Evolutionary conservation across 2,797 vertebrate genomes (phyloP), one percentile per base, ranked within the genome.

Genomic region (Fringilla coelebs): DNA sequence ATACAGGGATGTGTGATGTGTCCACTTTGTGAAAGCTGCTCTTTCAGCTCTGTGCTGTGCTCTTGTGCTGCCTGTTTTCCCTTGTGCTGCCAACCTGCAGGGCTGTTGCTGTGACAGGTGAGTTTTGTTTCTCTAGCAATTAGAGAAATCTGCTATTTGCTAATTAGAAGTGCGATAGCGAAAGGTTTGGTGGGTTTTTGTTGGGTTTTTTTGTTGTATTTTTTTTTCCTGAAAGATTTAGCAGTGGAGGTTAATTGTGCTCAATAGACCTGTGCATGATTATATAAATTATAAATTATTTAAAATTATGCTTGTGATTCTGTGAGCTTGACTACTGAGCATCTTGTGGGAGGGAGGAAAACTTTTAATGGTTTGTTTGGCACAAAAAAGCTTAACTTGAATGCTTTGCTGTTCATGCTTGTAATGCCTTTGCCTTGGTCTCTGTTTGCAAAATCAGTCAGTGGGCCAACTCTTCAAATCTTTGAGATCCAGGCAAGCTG

Each of bases 41-140:
- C 13, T 34, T 49, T 16, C 1, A 11, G 36, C 24, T 22, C 31
- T 16, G 22, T 63, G 66, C 62, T 63, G 66, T 2, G 58, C 60
- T 63, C 20, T 13, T 74, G 61, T 84, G 85, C 66, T 77, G 62
- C 80, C 31, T 76, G 20, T 36, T 63, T 70, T 65, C 62, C 48
- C 62, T 17, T 15, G 41, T 54, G 45, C 55, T n/a, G 21, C 25
- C 0, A 1, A 89, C 79, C 85, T 49, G 28, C 41, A 57, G 84
- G 9, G 25, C 2, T 70, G 46, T 51, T 82, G 71, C 58, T 73
- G 10, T 36, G 34, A n/a, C 7, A 19, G 49, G 71, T 87, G 85
- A 94, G 57, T 61, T 85, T 78, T 89, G 61, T 89, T 87, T 82
- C 75, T 68, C 55, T 38, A 82, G 60, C 80, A 89, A 77, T 94